Percentiles rank a stretch among this genome's conserved stretches.
Conservation (phyloP, 2,797 vertebrate species). For the Enteromius argenteus region DNA sequence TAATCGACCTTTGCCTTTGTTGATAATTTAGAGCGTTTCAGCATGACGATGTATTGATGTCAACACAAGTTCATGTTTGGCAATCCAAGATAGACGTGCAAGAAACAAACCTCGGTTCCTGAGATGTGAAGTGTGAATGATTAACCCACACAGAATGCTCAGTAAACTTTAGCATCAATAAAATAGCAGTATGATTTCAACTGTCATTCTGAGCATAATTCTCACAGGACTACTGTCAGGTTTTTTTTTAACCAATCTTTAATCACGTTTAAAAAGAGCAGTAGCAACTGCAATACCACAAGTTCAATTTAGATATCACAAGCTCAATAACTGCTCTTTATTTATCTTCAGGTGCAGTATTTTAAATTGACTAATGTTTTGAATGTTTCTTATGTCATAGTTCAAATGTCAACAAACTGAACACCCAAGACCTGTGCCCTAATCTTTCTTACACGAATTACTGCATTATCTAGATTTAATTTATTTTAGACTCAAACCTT, state of each 20-base stretch:
- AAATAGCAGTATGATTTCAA: slow-evolving; percentile 25
- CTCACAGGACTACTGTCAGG: not conserved
- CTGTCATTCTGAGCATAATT: not conserved
- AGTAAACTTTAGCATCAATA: slow-evolving; percentile 42
- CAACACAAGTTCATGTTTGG: slow-evolving; percentile 60
- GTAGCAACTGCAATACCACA: not conserved
- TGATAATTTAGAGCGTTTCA: slow-evolving; percentile 61
- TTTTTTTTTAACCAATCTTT: too few relatives aligned
- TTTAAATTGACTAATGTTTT: not conserved
- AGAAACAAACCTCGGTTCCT: slow-evolving; percentile 27
- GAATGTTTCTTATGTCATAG: not conserved
- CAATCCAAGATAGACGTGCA: slow-evolving; percentile 44
- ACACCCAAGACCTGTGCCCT: not conserved
- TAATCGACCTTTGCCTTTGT: slow-evolving; percentile 63
- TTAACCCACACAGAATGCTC: slow-evolving; percentile 48
- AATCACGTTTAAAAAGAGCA: not conserved
- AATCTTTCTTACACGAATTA: not conserved
- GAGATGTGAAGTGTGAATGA: slow-evolving; percentile 53
- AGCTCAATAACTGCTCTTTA: not conserved
- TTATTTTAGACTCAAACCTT: not conserved
- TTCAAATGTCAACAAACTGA: not conserved
- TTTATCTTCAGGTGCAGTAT: not conserved
- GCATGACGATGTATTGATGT: slow-evolving; percentile 49
- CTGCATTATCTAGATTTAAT: not conserved
- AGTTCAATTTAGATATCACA: not conserved